Conservation (phyloP, 35 echinoderm and acorn worm genomes). For the Anneissia japonica region DNA sequence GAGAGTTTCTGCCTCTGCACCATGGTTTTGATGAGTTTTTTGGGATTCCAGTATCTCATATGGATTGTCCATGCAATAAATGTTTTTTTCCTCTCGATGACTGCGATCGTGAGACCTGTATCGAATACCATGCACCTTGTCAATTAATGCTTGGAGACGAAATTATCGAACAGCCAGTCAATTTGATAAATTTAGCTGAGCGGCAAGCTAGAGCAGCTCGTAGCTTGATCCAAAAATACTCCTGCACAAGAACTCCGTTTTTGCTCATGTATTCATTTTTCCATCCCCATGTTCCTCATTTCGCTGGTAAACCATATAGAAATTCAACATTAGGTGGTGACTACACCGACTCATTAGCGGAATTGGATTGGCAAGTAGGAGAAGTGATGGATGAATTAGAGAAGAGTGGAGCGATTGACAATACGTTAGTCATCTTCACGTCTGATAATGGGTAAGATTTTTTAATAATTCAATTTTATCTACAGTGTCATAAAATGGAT, state of each 20-base stretch:
- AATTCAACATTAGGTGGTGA: constrained; percentile 52
- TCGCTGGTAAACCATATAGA: constrained; percentile 57
- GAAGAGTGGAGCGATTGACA: constrained; percentile 32
- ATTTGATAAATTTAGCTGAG: not conserved
- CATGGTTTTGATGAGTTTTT: constrained; percentile 48
- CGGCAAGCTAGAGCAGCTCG: not conserved
- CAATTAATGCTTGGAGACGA: not conserved
- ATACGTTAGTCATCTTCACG: constrained; percentile 83
- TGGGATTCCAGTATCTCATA: constrained; percentile 46
- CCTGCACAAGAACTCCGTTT: constrained; percentile 29
- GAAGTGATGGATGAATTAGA: constrained; percentile 49
- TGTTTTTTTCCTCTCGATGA: not conserved
- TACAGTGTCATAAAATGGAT: too few species aligned
- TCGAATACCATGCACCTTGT: not conserved
- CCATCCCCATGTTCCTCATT: constrained; percentile 57
- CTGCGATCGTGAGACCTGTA: not conserved
- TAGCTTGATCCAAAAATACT: not conserved
- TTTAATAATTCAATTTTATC: too few species aligned
- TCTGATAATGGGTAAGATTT: constrained; percentile 78
- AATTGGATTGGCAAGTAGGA: constrained; percentile 67
- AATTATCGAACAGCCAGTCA: constrained; percentile 7
- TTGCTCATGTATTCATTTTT: constrained; percentile 72
- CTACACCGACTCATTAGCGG: constrained; percentile 57
- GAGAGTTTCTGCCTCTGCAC: constrained; percentile 23
- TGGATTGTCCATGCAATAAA: constrained; percentile 29